Percentiles rank a stretch among this genome's conserved stretches.
Conservation (phyloP, 2,888 invertebrate species). For the Rhamphomyia laevipes region DNA sequence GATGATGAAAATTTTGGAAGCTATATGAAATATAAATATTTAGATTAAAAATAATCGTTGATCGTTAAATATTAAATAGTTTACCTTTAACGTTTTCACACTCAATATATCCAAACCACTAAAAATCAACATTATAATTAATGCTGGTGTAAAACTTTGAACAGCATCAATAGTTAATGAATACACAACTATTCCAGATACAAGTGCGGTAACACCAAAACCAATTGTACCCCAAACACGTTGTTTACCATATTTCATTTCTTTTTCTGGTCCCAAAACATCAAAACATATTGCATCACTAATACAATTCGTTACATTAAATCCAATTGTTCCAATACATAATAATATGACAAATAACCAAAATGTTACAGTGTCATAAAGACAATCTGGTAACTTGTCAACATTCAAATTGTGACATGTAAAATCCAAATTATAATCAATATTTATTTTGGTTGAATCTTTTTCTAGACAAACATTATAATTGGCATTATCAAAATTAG, state of each 20-base stretch:
- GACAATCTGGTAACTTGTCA: constrained; percentile 18
- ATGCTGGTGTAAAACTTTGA: constrained; percentile 60
- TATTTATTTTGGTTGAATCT: too few species aligned
- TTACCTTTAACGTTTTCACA: constrained; percentile 38
- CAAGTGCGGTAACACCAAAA: constrained; percentile 59
- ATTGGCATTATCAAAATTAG: too few species aligned
- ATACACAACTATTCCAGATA: constrained; percentile 59
- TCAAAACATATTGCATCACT: constrained; percentile 87
- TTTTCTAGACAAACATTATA: too few species aligned
- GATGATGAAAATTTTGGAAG: constrained; percentile 57
- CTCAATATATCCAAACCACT: constrained; percentile 53
- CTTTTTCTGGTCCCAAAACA: constrained; percentile 58
- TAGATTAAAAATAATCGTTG: not conserved
- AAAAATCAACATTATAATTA: constrained; percentile 52
- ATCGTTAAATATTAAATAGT: not conserved
- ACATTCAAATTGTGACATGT: not conserved
- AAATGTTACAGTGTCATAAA: constrained; percentile 52
- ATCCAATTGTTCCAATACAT: constrained; percentile 64
- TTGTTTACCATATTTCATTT: constrained; percentile 62
- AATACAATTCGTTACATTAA: constrained; percentile 75
- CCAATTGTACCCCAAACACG: constrained; percentile 75
- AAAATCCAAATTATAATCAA: not conserved
- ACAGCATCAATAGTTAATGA: constrained; percentile 44
- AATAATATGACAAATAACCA: constrained; percentile 63
- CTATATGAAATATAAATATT: constrained; percentile 36